These are phyloP conservation scores for Porites divaricata DNA, from an alignment of 92 coral and sea anemone genomes.

Conservation along the genomic window DNA sequence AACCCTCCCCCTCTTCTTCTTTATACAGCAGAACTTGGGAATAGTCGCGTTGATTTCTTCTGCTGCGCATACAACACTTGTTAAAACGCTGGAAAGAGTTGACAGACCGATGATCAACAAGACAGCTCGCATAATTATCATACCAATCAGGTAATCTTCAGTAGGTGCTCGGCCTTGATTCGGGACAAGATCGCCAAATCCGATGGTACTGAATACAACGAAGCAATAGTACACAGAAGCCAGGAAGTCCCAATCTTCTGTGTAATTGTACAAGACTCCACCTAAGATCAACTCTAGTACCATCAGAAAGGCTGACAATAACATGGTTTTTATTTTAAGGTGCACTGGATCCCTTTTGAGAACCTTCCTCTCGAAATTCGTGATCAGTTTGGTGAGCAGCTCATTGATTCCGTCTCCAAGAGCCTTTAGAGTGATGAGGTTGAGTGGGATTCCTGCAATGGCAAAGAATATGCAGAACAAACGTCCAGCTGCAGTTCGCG, in stretches of 20 bases:
- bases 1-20: background rate
- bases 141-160: background rate
- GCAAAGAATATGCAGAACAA: conserved; percentile 50
- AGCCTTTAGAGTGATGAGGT: conserved; percentile 34
- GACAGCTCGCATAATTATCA: conserved; percentile 43
- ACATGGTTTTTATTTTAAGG: conserved; percentile 34
- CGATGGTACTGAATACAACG: conserved; percentile 49
- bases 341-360: conserved; percentile 24
- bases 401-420: conserved; percentile 38
- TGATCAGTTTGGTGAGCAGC: conserved; percentile 12
- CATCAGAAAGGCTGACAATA: conserved; percentile 27
- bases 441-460: conserved; percentile 31
- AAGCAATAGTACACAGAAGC: conserved; percentile 52
- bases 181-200: conserved; percentile 52
- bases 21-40: background rate
- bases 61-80: conserved; percentile 24
- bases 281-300: conserved; percentile 24
- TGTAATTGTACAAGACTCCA: conserved; percentile 31
- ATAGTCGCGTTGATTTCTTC: conserved; percentile 31
- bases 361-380: conserved; percentile 28
- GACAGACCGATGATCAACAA: conserved; percentile 40
- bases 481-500: conserved; percentile 30
- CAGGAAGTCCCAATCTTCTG: conserved; percentile 45
- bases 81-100: conserved; percentile 47
- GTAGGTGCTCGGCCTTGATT: conserved; percentile 54